These are phyloP conservation scores for Oscheius sp. DNA, from an alignment of 2,888 invertebrate genomes.

Conservation along the genomic window DNA sequence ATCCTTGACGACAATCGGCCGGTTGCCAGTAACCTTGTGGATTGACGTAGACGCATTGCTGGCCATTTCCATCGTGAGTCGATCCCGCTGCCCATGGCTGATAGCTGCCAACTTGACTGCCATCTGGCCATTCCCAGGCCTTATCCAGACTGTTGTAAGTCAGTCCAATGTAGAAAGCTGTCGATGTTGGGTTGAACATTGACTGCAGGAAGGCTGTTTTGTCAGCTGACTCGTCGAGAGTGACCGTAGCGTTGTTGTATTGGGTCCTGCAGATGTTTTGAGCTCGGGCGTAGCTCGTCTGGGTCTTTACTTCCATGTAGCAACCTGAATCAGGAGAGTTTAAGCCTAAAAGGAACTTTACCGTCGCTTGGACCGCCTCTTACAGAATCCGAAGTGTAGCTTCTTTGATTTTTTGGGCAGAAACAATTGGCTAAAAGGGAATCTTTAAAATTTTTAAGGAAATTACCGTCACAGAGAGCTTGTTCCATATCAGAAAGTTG, in stretches of 20 bases:
- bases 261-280: conserved; percentile 11
- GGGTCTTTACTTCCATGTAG: conserved; percentile 6
- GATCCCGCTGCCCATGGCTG: conserved; percentile 2
- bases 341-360: not conserved
- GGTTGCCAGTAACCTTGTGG: not conserved
- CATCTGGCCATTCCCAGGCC: conserved; percentile 26
- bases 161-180: conserved; percentile 18
- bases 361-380: not conserved
- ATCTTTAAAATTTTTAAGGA: not conserved
- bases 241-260: conserved; percentile 25
- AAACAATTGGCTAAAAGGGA: not conserved
- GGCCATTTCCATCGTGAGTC: not conserved
- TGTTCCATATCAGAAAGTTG: not conserved
- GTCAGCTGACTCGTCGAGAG: conserved; percentile 9
- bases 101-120: not conserved
- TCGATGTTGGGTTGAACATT: not conserved
- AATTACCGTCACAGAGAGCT: conserved; percentile 23
- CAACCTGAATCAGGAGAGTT: not conserved
- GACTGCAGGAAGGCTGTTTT: not conserved
- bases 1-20: conserved; percentile 1
- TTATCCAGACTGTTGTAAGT: not conserved
- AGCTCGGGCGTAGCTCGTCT: conserved; percentile 1
- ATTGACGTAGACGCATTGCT: not conserved
- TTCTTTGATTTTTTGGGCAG: not conserved
- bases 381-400: not conserved